Base-by-base conservation (phyloP, 2,888 invertebrate genomes). In the Scaptomyza parva region DNA sequence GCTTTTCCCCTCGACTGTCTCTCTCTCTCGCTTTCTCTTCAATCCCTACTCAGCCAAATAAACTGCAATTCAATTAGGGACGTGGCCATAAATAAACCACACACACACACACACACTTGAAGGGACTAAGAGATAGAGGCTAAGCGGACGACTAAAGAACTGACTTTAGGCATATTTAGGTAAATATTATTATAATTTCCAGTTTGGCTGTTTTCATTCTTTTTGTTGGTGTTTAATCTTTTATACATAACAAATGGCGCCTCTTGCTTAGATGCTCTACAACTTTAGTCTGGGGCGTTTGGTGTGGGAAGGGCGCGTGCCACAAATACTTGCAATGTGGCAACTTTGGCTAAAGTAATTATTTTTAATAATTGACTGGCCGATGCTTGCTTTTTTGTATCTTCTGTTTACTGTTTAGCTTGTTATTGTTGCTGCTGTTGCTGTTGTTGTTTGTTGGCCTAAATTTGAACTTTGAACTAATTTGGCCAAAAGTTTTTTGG, bases 21-120 rank as follows among this genome's bases (percentile, higher is more conserved):
- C 28, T 2, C 6, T 12, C 8, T 11, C 4, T 7, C n/a, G n/a
- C 28, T 1, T 3, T 5, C n/a, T 1, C 5, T 17, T 14, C n/a
- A n/a, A 1, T 33, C 14, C 35, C 61, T 6, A 18, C 24, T 47
- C 45, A 35, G 51, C 59, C 86, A 86, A 84, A 88, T 88, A 86
- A 84, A 84, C 85, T 84, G 84, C 88, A 81, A 84, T 84, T 84
- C 84, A 84, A 84, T 88, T 84, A 84, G 82, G 88, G 82, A 65
- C 73, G 61, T 55, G 73, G 63, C 57, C 87, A 88, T 84, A 88
- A 84, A 84, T 84, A 84, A 76, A 61, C 79, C 83, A 63, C 69
- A 59, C 62, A 28, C 55, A 47, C 52, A 58, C 60, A 28, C 17
- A 30, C 40, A 40, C 47, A 60, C 40, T 24, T 20, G 22, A 33